A percentile compares a stretch with the other conserved stretches of the same genome.
These are phyloP conservation scores for Chelonus formosanus DNA, from an alignment of 2,888 invertebrate species.

Conservation along the genomic window DNA sequence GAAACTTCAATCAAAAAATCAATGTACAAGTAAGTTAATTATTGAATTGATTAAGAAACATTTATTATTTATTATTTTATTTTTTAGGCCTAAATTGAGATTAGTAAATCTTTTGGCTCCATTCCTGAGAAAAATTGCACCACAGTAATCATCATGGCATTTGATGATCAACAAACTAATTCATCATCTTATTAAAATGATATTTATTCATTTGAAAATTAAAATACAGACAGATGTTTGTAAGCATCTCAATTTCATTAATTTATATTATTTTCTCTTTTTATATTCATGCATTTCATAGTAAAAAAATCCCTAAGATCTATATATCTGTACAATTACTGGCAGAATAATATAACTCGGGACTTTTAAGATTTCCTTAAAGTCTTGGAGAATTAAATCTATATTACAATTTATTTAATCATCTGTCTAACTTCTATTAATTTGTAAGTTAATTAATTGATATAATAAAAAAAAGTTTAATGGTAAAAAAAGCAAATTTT, in stretches of 20 bases:
- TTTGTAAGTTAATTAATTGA: not conserved
- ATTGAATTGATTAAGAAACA: not conserved
- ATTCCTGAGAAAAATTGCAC: constrained; percentile 56
- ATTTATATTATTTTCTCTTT: constrained; percentile 44
- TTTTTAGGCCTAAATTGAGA: constrained; percentile 67
- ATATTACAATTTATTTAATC: constrained; percentile 21
- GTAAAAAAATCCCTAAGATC: constrained; percentile 53
- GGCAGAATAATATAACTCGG: constrained; percentile 12
- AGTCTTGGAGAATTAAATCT: constrained; percentile 11
- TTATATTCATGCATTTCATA: constrained; percentile 13
- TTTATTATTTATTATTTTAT: constrained; percentile 29
- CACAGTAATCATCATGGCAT: not conserved
- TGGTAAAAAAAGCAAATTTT: too few species aligned
- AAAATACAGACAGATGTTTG: constrained; percentile 49
- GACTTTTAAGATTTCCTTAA: not conserved
- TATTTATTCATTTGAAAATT: constrained; percentile 55
- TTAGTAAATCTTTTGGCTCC: constrained; percentile 69
- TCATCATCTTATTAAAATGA: constrained; percentile 46
- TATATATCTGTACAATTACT: constrained; percentile 45
- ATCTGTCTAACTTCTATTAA: not conserved
- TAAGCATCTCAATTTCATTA: constrained; percentile 26
- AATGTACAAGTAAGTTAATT: constrained; percentile 35
- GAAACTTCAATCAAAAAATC: constrained; percentile 37
- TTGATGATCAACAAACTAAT: not conserved
- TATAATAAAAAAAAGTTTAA: too few species aligned